Percentiles rank a stretch among this genome's conserved stretches.
Conservation (phyloP, 2,113 vertebrate genomes). For the Zootoca vivipara region DNA sequence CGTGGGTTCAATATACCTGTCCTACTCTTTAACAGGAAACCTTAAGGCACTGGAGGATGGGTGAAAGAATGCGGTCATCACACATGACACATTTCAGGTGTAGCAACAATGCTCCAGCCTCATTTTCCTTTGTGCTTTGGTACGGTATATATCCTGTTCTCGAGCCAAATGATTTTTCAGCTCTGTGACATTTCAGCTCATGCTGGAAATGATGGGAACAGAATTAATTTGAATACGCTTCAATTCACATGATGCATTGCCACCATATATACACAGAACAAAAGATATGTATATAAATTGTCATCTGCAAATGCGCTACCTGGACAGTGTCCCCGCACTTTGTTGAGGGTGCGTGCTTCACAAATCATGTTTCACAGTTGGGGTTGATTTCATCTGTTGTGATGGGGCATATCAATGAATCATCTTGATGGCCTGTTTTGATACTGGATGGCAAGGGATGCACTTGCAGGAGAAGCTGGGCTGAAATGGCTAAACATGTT, state of each 20-base stretch:
- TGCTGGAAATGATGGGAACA: slow-evolving; percentile 26
- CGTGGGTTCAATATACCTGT: not conserved
- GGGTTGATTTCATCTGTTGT: slow-evolving; percentile 45
- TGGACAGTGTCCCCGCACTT: not conserved
- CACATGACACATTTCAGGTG: slow-evolving; percentile 27
- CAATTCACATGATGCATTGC: slow-evolving; percentile 39
- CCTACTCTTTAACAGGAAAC: slow-evolving; percentile 14
- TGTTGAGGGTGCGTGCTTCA: not conserved
- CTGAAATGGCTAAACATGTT: not conserved
- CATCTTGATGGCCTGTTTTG: not conserved
- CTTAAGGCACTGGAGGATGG: slow-evolving; percentile 31
- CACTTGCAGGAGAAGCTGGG: not conserved
- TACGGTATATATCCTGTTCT: slow-evolving; percentile 33
- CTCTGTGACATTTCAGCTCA: slow-evolving; percentile 19
- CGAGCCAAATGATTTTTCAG: slow-evolving; percentile 31
- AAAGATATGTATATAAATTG: slow-evolving; percentile 25
- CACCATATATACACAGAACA: slow-evolving; percentile 1
- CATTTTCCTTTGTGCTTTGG: slow-evolving; percentile 42
- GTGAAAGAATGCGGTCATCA: not conserved
- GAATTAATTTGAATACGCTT: slow-evolving; percentile 32
- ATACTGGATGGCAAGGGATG: not conserved
- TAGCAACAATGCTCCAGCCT: not conserved
- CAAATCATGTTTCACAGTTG: accelerated
- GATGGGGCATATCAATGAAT: slow-evolving; percentile 19
- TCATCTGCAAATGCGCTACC: slow-evolving; percentile 33